Conservation (phyloP, 1,140 invertebrate species). For the Coptotermes formosanus region DNA sequence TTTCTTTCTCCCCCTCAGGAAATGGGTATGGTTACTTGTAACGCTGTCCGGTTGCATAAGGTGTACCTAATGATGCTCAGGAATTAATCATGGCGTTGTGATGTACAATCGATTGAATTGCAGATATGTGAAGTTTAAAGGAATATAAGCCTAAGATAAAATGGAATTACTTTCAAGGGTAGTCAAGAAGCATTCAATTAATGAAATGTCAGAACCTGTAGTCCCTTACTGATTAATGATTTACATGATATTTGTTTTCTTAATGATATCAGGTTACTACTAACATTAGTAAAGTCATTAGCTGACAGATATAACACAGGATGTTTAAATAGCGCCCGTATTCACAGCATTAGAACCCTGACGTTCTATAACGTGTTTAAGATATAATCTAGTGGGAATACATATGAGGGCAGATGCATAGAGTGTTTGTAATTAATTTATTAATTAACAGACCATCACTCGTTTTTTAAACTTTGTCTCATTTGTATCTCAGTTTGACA, state of each 20-base stretch:
- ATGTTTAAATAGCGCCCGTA: not conserved
- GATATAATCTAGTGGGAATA: not conserved
- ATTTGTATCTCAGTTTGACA: not conserved
- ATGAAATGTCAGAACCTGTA: not conserved
- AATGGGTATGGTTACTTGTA: too few relatives aligned
- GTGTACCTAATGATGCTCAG: too few relatives aligned
- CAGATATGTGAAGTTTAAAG: not conserved
- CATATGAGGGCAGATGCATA: not conserved
- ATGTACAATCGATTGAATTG: too few relatives aligned
- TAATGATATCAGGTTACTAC: slow-evolving; percentile 1
- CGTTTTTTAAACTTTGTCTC: not conserved
- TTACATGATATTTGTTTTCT: not conserved
- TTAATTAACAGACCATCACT: not conserved
- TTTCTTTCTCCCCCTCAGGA: too few relatives aligned
- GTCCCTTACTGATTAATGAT: not conserved
- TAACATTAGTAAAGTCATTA: not conserved
- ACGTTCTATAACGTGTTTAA: not conserved
- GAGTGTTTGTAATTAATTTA: not conserved
- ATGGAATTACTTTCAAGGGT: slow-evolving; percentile 1
- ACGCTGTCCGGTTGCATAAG: too few relatives aligned
- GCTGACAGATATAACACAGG: not conserved
- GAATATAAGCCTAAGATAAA: not conserved
- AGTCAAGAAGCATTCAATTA: not conserved
- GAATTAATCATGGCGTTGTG: too few relatives aligned
- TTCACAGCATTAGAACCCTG: not conserved